These are phyloP conservation scores for Stenodema calcarata DNA, from an alignment of 2,888 invertebrate genomes.

Conservation along the genomic window DNA sequence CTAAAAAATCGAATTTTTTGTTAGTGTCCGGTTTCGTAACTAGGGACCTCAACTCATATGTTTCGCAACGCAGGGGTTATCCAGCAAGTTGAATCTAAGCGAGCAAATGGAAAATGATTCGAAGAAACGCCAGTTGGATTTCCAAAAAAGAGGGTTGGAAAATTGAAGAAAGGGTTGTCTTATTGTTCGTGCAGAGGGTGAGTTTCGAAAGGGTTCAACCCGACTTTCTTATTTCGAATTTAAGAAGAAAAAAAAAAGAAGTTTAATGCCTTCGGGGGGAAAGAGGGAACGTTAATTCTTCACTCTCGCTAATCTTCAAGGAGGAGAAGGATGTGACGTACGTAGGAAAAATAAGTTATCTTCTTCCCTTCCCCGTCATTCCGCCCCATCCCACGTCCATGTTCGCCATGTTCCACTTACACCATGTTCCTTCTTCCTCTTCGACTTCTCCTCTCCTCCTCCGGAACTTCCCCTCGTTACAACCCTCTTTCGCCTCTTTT, in stretches of 20 bases:
- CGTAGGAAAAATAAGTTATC: constrained; percentile 51
- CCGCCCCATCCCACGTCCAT: background rate
- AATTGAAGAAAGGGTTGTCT: background rate
- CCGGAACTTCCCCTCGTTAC: background rate
- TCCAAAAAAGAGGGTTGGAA: background rate
- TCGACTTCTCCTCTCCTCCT: background rate
- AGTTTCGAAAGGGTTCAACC: constrained; percentile 4
- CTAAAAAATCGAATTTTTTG: too few relatives aligned
- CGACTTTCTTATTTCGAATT: constrained; percentile 12
- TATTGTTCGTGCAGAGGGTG: background rate
- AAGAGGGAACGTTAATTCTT: constrained; percentile 25
- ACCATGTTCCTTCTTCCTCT: constrained; percentile 22
- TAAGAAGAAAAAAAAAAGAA: background rate
- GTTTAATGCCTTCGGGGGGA: background rate
- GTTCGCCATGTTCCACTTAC: constrained; percentile 13
- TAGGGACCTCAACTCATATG: too few relatives aligned
- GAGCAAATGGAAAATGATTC: background rate
- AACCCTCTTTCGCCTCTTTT: background rate
- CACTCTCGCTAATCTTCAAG: constrained; percentile 46
- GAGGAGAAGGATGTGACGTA: constrained; percentile 40
- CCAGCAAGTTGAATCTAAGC: too few relatives aligned
- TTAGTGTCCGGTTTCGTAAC: too few relatives aligned
- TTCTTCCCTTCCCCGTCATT: background rate
- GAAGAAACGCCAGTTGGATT: background rate
- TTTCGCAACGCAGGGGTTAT: too few relatives aligned